Base-by-base conservation (phyloP, 2,888 invertebrate species). In the Lymantria dispar region DNA sequence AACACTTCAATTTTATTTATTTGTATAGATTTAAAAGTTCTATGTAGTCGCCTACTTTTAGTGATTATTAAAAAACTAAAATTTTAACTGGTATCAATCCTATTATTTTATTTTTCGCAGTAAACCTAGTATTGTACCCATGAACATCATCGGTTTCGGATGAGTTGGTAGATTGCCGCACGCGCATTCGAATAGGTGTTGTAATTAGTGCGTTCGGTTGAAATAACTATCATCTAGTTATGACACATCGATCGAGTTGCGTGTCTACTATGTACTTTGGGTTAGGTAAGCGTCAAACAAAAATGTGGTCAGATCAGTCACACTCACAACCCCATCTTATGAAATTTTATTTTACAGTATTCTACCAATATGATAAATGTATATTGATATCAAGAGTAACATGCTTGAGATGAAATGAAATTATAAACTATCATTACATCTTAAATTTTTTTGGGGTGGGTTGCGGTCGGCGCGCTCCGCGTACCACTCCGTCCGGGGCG, bases 121-220 rank as follows among this genome's bases (percentile, higher is more conserved):
- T 13, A 14, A 10, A 12, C 52, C 43, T 58, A 51, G 39, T 29
- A 41, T 13, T 44, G 50, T 54, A 60, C 64, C 56, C 55, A 52
- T 38, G 68, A 64, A 46, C 62, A 66, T 60, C 61, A 57, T 48
- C 52, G 53, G 74, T 65, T 53, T 54, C 68, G 72, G 72, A 70
- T 72, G 68, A 63, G 52, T 73, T 68, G 63, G 56, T 56, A 61
- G 67, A 71, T 71, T 73, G 72, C 70, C 54, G 53, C 70, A 68
- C 51, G 54, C 53, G 50, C 51, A 62, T 64, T 68, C 53, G 58
- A 62, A 64, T 64, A 56, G 50, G 62, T 64, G 62, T 58, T 64
- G 68, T 70, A 68, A 68, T 61, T 67, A 57, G 64, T 63, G 56
- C 64, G 50, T 53, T 56, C 49, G 51, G 45, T 48, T 50, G 54